Evolutionary conservation across 2,113 vertebrate species (phyloP).

Genomic region (Oreotrochilus melanogaster): DNA sequence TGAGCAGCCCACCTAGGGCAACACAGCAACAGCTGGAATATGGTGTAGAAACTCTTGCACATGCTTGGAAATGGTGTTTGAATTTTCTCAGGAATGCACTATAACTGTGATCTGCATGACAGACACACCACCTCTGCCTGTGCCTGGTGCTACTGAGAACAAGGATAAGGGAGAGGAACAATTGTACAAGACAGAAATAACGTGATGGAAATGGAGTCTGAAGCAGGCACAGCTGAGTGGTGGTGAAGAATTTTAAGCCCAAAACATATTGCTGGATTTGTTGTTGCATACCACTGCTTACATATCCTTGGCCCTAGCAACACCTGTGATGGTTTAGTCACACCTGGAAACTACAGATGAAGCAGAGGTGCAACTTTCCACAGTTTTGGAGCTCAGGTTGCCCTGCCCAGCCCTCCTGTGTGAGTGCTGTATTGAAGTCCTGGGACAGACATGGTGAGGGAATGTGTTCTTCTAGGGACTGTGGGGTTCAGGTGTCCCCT

Average conservation of each 20-base stretch:
- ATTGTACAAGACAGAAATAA: accelerated
- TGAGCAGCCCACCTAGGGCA: background rate
- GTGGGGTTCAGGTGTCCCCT: background rate
- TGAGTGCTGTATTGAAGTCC: background rate
- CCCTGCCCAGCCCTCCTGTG: background rate
- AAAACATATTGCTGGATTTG: background rate
- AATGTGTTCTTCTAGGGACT: accelerated
- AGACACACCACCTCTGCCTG: background rate
- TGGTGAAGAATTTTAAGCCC: background rate
- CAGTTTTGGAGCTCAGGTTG: accelerated
- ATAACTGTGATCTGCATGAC: background rate
- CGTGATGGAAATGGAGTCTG: background rate
- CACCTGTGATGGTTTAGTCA: background rate
- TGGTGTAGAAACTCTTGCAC: background rate
- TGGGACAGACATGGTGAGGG: background rate
- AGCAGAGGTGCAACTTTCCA: background rate
- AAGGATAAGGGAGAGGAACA: background rate
- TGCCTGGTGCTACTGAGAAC: accelerated
- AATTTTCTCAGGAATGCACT: background rate
- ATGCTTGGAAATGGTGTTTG: background rate
- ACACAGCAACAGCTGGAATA: background rate
- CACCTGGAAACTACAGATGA: background rate
- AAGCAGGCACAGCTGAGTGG: background rate
- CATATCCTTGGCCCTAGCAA: background rate
- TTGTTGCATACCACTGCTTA: accelerated